Conservation (phyloP, 2,888 invertebrate species). For the Parochlus steinenii region DNA sequence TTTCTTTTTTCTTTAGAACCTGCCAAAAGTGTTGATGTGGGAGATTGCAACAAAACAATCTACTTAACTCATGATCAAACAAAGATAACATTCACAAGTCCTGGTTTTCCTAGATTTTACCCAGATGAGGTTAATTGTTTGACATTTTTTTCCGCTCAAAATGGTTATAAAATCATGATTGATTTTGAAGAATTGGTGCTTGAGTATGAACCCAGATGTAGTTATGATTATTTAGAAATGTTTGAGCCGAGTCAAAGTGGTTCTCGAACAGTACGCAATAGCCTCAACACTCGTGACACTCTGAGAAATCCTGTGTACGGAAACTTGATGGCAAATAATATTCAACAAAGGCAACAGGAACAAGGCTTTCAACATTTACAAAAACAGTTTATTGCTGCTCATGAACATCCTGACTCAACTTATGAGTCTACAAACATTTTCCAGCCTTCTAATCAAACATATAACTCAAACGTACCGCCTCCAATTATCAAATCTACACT, state of each 20-base stretch:
- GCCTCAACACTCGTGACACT: neutral
- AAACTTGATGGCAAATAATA: slow-evolving; percentile 5
- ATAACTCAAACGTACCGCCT: slow-evolving; percentile 5
- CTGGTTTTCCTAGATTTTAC: slow-evolving; percentile 64
- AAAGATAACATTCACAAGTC: slow-evolving; percentile 53
- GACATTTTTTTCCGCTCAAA: slow-evolving; percentile 49
- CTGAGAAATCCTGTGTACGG: neutral
- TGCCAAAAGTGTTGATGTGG: slow-evolving; percentile 30
- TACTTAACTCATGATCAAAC: slow-evolving; percentile 46
- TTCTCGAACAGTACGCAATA: too few relatives aligned
- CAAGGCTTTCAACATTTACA: neutral
- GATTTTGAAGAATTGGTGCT: slow-evolving; percentile 62
- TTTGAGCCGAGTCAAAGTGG: slow-evolving; percentile 30
- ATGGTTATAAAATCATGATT: slow-evolving; percentile 48
- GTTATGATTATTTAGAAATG: slow-evolving; percentile 61
- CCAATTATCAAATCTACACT: slow-evolving; percentile 14
- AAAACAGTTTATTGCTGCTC: neutral
- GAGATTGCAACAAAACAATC: slow-evolving; percentile 52
- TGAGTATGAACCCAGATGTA: slow-evolving; percentile 66
- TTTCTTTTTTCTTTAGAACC: slow-evolving; percentile 24
- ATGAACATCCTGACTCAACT: slow-evolving; percentile 1
- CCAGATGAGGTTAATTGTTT: slow-evolving; percentile 60
- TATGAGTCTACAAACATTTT: slow-evolving; percentile 2
- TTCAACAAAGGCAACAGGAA: slow-evolving; percentile 4
- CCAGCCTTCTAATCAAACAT: slow-evolving; percentile 9